Base-by-base conservation (phyloP, 2,888 invertebrate genomes). In the Didymodactylos carnosus region DNA sequence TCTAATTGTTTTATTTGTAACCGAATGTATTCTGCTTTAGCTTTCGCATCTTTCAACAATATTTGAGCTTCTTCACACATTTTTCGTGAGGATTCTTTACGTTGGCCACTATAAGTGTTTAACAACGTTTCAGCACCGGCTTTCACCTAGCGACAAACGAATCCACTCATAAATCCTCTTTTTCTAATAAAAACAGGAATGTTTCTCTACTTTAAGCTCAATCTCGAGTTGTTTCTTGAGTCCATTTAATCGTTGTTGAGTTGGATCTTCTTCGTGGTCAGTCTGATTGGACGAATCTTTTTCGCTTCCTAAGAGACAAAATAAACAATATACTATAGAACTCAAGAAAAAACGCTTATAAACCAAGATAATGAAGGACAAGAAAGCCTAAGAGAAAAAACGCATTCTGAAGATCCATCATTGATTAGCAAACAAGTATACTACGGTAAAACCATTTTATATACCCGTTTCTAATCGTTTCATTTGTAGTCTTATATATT, bases 171-270 rank as follows among this genome's bases (percentile, higher is more conserved):
- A n/a, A n/a, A n/a, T n/a, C n/a, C n/a, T n/a, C n/a, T n/a, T n/a
- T n/a, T n/a, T n/a, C n/a, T n/a, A n/a, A n/a, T n/a, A n/a, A n/a
- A n/a, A n/a, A n/a, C n/a, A n/a, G n/a, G n/a, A n/a, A n/a, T n/a
- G n/a, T n/a, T n/a, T n/a, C n/a, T n/a, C n/a, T n/a, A 88, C 88
- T 87, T 97, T 97, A 79, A 90, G 87, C 86, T 98, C 97, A 82
- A 97, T 97, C 83, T 92, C 92, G 75, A 98, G 88, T 84, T 98
- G 97, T 84, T 94, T 94, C 85, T 97, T 92, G 79, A 98, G 87
- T 77, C 91, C 74, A 16, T 69, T 51, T 13, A 74, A 41, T 25
- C 74, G 53, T 46, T 74, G 74, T 10, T 74, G 62, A n/a, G 35
- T 62, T 6, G 62, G 62, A 62, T 62, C 35, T 35, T 62, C 35